These are phyloP conservation scores for Pampusana beccarii DNA, from an alignment of 2,113 vertebrate species.

Conservation along the genomic window DNA sequence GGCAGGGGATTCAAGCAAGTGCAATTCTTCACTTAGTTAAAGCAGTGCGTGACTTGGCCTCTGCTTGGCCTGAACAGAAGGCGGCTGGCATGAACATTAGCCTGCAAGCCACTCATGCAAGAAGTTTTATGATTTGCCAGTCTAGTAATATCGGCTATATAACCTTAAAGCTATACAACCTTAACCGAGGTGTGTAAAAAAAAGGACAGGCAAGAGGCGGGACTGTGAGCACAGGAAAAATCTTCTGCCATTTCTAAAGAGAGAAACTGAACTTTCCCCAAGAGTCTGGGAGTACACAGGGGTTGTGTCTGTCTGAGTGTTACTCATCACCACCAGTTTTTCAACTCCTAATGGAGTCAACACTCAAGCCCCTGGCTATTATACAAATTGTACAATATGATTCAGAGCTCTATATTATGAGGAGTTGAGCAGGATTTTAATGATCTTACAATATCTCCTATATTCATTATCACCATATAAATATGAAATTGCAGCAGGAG, in stretches of 20 bases:
- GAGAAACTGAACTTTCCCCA: background rate
- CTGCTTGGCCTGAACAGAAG: background rate
- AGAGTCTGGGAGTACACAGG: background rate
- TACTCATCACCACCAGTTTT: background rate
- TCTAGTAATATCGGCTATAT: background rate
- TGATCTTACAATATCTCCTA: background rate
- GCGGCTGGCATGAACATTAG: background rate
- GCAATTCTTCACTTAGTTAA: background rate
- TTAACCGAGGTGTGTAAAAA: background rate
- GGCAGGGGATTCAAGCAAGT: background rate
- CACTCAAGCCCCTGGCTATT: background rate
- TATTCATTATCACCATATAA: background rate
- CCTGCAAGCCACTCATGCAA: background rate
- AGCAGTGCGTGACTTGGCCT: background rate
- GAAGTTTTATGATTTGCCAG: background rate
- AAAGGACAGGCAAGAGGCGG: background rate
- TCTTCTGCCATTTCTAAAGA: background rate
- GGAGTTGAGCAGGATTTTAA: background rate
- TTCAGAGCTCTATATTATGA: background rate
- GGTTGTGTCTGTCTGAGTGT: background rate
- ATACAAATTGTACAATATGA: background rate
- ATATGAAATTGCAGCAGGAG: background rate
- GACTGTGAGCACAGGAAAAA: background rate
- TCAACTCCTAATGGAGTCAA: background rate
- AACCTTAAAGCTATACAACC: background rate